Conservation (phyloP, 2,888 invertebrate species). For the Stegana nigrithorax region DNA sequence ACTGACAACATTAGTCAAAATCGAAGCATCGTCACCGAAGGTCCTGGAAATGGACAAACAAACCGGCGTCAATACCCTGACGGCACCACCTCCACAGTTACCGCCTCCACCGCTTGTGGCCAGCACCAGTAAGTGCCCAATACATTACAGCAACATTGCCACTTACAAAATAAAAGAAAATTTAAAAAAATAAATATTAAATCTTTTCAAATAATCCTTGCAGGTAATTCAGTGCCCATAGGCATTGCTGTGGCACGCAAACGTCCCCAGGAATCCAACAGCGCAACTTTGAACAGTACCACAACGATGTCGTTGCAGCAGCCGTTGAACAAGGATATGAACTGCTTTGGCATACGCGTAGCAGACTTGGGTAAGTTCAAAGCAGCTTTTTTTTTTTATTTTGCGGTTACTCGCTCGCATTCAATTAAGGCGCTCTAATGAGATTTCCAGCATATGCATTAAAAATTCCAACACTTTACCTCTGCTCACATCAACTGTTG, state of each 20-base stretch:
- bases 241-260: conserved; percentile 88
- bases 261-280: conserved; percentile 69
- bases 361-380: conserved; percentile 66
- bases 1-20: conserved; percentile 66
- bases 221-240: conserved; percentile 78
- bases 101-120: too few relatives aligned
- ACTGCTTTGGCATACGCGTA: conserved; percentile 67
- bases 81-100: conserved; percentile 18
- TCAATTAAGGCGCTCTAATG: conserved; percentile 52
- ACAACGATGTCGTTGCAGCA: conserved; percentile 57
- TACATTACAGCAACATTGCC: conserved; percentile 5
- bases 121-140: conserved; percentile 47
- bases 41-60: conserved; percentile 61
- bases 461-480: conserved; percentile 42
- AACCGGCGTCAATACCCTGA: conserved; percentile 27
- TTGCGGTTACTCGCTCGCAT: too few relatives aligned
- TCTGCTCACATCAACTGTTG: conserved; percentile 34
- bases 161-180: neutral
- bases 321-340: conserved; percentile 66
- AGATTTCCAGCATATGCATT: conserved; percentile 53
- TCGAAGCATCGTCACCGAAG: conserved; percentile 67
- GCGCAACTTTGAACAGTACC: conserved; percentile 44
- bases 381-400: too few relatives aligned
- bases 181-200: neutral
- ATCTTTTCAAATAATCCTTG: conserved; percentile 11